phyloP scores from a whole-genome alignment of 2,888 invertebrate species.

The Pristionchus japonicus region DNA sequence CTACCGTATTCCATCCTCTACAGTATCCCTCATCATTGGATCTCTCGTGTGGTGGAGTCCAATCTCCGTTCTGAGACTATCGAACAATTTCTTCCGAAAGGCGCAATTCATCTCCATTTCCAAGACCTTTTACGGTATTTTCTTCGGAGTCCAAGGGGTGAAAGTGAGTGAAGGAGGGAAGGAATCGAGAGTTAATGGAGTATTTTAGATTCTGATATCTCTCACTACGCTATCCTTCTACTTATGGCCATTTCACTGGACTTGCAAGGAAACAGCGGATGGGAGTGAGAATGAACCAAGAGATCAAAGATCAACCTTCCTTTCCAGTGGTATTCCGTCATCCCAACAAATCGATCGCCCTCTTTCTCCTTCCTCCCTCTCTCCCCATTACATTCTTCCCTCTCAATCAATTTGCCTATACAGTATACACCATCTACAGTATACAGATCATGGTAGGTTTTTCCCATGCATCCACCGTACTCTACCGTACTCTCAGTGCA shows the following conservation, averaged over 20 bases:
- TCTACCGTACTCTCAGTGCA: not conserved
- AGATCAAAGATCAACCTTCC: not conserved
- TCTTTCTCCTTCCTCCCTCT: constrained; percentile 31
- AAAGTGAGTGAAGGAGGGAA: not conserved
- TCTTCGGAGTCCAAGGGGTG: not conserved
- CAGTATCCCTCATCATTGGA: not conserved
- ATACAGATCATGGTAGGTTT: not conserved
- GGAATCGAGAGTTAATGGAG: not conserved
- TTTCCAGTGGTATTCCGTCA: not conserved
- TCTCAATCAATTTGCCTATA: not conserved
- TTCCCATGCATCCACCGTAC: not conserved
- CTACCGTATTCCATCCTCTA: not conserved
- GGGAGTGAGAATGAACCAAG: not conserved
- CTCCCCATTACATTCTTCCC: not conserved
- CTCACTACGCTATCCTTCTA: not conserved
- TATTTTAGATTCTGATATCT: not conserved
- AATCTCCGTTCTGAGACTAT: not conserved
- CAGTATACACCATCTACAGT: constrained; percentile 8
- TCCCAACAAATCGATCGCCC: not conserved
- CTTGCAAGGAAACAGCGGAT: not conserved
- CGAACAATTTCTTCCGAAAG: not conserved
- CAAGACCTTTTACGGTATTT: not conserved
- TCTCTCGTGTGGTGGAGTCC: constrained; percentile 33
- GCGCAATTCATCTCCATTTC: not conserved
- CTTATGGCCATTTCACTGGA: not conserved